These are phyloP conservation scores for mouse (Mus musculus) DNA, from an alignment of 2,113 vertebrate species.

Conservation along the genomic window GRCm39 chr9:42417501-42418000, in stretches of 20 bases:
- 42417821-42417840: neutral
- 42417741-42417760: neutral
- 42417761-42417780: neutral
- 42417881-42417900: neutral
- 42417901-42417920: neutral
- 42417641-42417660: neutral
- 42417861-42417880: neutral
- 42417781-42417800: neutral
- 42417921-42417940: neutral
- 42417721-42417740: neutral
- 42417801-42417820: neutral
- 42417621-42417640: neutral
- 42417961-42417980: neutral
- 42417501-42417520: too few species aligned
- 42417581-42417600: neutral
- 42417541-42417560: neutral
- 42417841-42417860: neutral
- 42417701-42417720: neutral
- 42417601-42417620: neutral
- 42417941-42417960: neutral
- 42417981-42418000: neutral
- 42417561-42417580: neutral
- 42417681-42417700: neutral
- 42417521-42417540: too few species aligned
- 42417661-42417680: too few species aligned